phyloP scores from a whole-genome alignment of 2,113 vertebrate genomes.

The Archocentrus centrarchus region DNA sequence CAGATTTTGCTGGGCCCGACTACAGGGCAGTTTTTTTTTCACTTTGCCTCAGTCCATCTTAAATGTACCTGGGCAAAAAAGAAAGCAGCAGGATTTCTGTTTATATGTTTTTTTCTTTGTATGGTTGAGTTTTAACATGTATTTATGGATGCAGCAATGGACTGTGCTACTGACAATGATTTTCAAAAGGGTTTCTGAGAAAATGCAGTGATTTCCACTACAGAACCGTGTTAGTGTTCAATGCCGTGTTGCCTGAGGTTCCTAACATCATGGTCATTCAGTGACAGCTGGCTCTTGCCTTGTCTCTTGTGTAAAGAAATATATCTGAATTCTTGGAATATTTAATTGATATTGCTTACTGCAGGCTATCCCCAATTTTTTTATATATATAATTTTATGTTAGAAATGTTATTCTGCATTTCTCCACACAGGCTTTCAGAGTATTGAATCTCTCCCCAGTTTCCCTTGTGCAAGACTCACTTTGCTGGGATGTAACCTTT shows the following conservation, averaged over 20 bases:
- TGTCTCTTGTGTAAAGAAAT: background rate
- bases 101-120: background rate
- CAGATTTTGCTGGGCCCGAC: background rate
- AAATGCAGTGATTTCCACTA: background rate
- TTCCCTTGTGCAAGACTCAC: no score
- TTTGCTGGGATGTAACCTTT: no score
- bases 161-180: background rate
- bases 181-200: constrained; percentile 2
- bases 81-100: background rate
- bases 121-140: background rate
- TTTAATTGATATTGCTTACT: background rate
- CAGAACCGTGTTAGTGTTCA: background rate
- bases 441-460: no score
- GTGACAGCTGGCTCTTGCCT: background rate
- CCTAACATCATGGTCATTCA: background rate
- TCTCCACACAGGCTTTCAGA: background rate
- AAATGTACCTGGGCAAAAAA: background rate
- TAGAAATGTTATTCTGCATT: background rate
- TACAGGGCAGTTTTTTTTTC: background rate
- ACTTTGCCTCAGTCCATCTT: background rate
- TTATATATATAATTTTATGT: background rate
- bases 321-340: background rate
- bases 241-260: background rate
- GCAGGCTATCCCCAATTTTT: background rate
- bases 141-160: background rate